phyloP scores from a whole-genome alignment of 2,113 vertebrate species.

The Poecilia latipinna region DNA sequence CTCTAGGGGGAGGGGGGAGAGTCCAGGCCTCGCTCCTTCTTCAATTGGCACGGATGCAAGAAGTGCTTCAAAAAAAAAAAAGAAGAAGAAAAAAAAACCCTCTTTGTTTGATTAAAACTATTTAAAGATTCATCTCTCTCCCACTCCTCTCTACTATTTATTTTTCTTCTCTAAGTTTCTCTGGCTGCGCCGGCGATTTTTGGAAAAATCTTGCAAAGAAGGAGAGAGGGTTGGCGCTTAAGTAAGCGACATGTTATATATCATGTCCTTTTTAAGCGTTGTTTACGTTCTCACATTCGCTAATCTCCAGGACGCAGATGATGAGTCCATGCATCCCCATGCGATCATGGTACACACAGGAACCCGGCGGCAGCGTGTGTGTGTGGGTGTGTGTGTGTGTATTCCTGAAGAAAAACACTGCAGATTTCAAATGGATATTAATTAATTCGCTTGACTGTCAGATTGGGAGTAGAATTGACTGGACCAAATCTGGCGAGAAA shows the following conservation, averaged over 20 bases:
- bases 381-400: neutral
- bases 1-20: slow-evolving; percentile 9
- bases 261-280: neutral
- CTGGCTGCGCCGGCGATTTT: neutral
- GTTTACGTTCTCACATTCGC: slow-evolving; percentile 54
- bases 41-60: slow-evolving; percentile 13
- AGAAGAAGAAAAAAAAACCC: neutral
- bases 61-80: neutral
- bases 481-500: neutral
- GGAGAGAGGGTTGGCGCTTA: neutral
- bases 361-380: neutral
- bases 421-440: neutral
- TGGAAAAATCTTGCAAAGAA: neutral
- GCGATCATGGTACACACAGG: neutral
- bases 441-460: neutral
- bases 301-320: slow-evolving; percentile 40
- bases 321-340: slow-evolving; percentile 24
- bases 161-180: slow-evolving; percentile 2
- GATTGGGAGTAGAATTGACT: neutral
- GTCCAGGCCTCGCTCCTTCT: slow-evolving; percentile 15
- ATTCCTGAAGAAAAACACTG: neutral
- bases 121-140: slow-evolving; percentile 8
- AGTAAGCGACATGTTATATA: neutral
- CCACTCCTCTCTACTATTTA: neutral
- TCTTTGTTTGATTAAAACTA: slow-evolving; percentile 9